Evolutionary conservation across 2,888 invertebrate genomes (phyloP), one percentile per base, ranked within the genome.

Genomic region (Tryphoninae sp.): DNA sequence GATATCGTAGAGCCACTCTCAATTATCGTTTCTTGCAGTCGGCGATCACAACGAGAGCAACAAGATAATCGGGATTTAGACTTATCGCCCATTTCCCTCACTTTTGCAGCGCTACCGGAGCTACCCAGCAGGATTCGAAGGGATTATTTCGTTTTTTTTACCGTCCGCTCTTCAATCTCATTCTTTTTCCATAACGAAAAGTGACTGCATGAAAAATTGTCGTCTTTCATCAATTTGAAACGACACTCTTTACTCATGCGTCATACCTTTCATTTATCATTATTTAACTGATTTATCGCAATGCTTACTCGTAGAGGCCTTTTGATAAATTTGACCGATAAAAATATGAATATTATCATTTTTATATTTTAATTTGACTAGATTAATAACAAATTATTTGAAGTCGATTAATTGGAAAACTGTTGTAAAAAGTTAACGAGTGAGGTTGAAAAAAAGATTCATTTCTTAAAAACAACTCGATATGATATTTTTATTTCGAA

Each of bases 51-150:
- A 80, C 82, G 86, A 89, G 88, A 90, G 88, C 88, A 90, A 89
- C 89, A 87, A 88, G 89, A 88, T 90, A 90, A 91, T 90, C 90
- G 88, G 87, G 88, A 89, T 86, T 86, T 87, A 88, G 89, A 89
- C 89, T 88, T 88, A 90, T 90, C 86, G 88, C 86, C 87, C 86
- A 86, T 80, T 77, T 80, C 53, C 64, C 55, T 49, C 45, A 72
- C 62, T 78, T 71, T 67, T 68, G 26, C 42, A 23, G 33, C 33
- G 49, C 26, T 16, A 19, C 49, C 13, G 6, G 16, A 33, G 40
- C 16, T 23, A 23, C 62, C 71, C 26, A 42, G 33, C 3, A 45
- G 13, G 11, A 13, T 13, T 2, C 13, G 11, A 13, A 45, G 45
- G 9, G 9, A 45, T 45, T 45, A 45, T 1, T 3, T 9, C 0